These are phyloP conservation scores for Saguinus imperator DNA, from an alignment of 2,113 vertebrate genomes.

Conservation along the genomic window DNA sequence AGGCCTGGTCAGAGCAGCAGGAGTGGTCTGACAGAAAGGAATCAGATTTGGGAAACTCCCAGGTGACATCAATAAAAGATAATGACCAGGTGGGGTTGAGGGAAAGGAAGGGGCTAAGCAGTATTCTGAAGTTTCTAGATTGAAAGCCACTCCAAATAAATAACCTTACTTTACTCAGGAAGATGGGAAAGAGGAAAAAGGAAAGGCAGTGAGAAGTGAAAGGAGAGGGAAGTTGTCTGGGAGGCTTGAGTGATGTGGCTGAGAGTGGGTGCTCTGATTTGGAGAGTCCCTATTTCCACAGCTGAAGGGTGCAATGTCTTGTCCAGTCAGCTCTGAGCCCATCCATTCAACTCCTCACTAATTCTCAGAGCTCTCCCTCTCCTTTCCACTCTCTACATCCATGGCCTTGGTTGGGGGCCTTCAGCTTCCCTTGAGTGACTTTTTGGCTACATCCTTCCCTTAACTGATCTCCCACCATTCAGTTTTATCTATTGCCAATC, in stretches of 20 bases:
- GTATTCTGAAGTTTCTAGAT: neutral
- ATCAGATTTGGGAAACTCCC: neutral
- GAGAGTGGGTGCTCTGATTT: neutral
- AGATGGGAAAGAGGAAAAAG: neutral
- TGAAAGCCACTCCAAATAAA: neutral
- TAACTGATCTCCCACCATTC: neutral
- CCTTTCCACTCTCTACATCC: too few relatives aligned
- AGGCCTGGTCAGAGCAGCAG: neutral
- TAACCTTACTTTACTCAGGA: neutral
- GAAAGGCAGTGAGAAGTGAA: neutral
- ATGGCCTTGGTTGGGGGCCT: neutral
- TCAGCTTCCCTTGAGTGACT: neutral
- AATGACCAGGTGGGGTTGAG: too few relatives aligned
- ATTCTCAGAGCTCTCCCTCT: too few relatives aligned
- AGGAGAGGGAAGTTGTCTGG: too few relatives aligned
- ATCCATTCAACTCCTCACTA: neutral
- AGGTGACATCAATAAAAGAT: too few relatives aligned
- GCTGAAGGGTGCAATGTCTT: neutral
- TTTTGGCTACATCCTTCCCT: neutral
- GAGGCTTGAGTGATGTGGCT: neutral
- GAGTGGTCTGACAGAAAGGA: neutral
- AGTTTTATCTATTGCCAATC: neutral
- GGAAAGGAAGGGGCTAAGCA: neutral
- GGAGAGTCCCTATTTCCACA: neutral
- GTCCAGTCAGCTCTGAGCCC: neutral